phyloP scores from a whole-genome alignment of 2,888 invertebrate genomes.

The Polia nebulosa region DNA sequence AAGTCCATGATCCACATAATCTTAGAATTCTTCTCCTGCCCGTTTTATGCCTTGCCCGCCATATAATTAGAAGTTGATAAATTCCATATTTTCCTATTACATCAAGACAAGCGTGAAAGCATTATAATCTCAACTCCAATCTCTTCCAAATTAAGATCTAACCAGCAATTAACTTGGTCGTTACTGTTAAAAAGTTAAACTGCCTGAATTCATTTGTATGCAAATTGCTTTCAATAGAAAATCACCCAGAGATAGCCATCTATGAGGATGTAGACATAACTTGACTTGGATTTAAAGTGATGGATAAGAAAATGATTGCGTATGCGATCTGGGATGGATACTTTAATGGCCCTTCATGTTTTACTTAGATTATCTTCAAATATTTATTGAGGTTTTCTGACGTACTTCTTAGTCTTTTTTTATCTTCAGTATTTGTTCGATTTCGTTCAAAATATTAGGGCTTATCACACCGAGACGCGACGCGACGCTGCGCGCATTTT shows the following conservation, averaged over 20 bases:
- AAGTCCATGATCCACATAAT: too few species aligned
- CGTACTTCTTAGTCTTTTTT: not conserved
- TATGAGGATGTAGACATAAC: conserved; percentile 59
- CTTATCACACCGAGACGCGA: too few species aligned
- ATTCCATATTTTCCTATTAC: conserved; percentile 29
- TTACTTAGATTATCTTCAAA: too few species aligned
- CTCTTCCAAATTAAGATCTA: conserved; percentile 56
- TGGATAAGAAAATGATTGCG: conserved; percentile 54
- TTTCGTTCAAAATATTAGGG: too few species aligned
- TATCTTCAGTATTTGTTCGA: not conserved
- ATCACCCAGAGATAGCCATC: conserved; percentile 55
- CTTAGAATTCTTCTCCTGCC: too few species aligned
- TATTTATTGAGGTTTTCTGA: too few species aligned
- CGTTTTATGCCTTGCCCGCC: too few species aligned
- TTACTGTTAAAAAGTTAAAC: conserved; percentile 58
- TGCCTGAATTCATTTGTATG: conserved; percentile 70
- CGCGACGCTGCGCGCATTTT: too few species aligned
- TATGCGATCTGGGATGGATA: not conserved
- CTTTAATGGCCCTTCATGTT: too few species aligned
- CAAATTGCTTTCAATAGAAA: conserved; percentile 69
- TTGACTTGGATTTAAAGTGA: conserved; percentile 24
- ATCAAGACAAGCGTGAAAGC: conserved; percentile 26
- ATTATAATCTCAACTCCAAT: conserved; percentile 44
- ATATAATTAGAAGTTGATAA: conserved; percentile 12
- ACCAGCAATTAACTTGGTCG: conserved; percentile 54